phyloP scores from a whole-genome alignment of 2,888 invertebrate genomes.

The Eupithecia exiguata region DNA sequence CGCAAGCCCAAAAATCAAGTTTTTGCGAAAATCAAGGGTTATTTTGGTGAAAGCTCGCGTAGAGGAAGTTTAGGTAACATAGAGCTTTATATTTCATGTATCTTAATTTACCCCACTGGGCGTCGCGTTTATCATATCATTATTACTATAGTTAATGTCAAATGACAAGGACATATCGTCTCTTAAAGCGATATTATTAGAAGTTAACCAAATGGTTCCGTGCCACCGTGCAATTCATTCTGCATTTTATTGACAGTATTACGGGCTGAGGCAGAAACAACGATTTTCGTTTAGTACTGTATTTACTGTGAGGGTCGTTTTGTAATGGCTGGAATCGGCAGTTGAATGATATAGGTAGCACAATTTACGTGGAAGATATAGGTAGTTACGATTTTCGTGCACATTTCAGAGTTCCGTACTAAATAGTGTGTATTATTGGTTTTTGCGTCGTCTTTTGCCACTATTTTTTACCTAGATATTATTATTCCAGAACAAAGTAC shows the following conservation, averaged over 20 bases:
- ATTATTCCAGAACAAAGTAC: too few relatives aligned
- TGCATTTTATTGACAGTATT: slow-evolving; percentile 33
- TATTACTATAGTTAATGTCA: slow-evolving; percentile 21
- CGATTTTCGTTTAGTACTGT: slow-evolving; percentile 31
- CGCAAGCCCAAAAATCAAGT: too few relatives aligned
- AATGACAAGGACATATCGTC: slow-evolving; percentile 27
- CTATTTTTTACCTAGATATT: neutral
- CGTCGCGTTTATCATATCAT: neutral
- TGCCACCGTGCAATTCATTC: slow-evolving; percentile 38
- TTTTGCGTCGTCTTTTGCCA: neutral
- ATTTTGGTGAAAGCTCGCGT: neutral
- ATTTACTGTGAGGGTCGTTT: slow-evolving; percentile 25
- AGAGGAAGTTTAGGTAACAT: neutral
- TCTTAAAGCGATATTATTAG: slow-evolving; percentile 35
- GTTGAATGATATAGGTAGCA: slow-evolving; percentile 21
- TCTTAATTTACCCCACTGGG: neutral
- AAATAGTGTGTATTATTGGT: neutral
- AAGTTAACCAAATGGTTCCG: slow-evolving; percentile 40
- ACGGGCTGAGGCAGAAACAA: slow-evolving; percentile 24
- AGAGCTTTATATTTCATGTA: neutral
- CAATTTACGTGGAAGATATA: slow-evolving; percentile 10
- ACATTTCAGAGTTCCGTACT: neutral
- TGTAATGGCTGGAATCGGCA: slow-evolving; percentile 22
- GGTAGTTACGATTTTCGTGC: neutral
- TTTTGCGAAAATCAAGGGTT: too few relatives aligned